Percentiles rank a stretch among this genome's conserved stretches.
Evolutionary conservation across 2,113 vertebrate species (phyloP).

Genomic region (Gopherus evgoodei): DNA sequence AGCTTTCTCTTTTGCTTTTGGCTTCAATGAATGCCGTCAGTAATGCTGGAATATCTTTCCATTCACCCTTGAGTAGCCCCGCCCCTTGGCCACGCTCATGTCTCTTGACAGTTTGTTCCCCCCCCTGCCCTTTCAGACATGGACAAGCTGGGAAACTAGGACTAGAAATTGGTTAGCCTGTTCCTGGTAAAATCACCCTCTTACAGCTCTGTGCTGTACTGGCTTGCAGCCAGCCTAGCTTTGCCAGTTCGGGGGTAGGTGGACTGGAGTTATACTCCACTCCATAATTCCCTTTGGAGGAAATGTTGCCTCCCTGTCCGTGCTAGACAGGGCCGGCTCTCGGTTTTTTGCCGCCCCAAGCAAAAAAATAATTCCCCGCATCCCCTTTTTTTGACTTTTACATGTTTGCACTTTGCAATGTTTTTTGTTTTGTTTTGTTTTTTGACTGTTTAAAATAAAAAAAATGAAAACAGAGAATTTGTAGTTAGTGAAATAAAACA

Average conservation of each 20-base stretch:
- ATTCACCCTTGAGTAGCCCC: not conserved
- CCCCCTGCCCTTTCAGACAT: not conserved
- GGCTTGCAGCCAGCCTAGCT: not conserved
- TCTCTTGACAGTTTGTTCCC: not conserved
- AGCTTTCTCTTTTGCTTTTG: not conserved
- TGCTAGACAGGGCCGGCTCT: not conserved
- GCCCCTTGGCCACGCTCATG: not conserved
- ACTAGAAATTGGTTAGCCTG: not conserved
- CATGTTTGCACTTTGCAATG: too few relatives aligned
- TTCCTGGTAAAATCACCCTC: not conserved
- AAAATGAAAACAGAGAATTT: too few relatives aligned
- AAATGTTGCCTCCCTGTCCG: not conserved
- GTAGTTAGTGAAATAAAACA: too few relatives aligned
- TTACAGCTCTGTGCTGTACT: not conserved
- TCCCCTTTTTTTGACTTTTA: too few relatives aligned
- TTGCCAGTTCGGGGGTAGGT: not conserved
- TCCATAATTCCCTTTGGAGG: not conserved
- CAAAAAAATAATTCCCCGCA: too few relatives aligned
- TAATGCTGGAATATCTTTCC: not conserved
- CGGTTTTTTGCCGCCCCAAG: too few relatives aligned
- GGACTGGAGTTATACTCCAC: not conserved
- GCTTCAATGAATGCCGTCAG: not conserved
- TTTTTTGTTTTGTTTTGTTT: too few relatives aligned
- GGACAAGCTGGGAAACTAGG: not conserved
- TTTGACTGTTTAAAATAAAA: too few relatives aligned